phyloP scores from a whole-genome alignment of 2,797 vertebrate species.

The Pachyuromys duprasi region DNA sequence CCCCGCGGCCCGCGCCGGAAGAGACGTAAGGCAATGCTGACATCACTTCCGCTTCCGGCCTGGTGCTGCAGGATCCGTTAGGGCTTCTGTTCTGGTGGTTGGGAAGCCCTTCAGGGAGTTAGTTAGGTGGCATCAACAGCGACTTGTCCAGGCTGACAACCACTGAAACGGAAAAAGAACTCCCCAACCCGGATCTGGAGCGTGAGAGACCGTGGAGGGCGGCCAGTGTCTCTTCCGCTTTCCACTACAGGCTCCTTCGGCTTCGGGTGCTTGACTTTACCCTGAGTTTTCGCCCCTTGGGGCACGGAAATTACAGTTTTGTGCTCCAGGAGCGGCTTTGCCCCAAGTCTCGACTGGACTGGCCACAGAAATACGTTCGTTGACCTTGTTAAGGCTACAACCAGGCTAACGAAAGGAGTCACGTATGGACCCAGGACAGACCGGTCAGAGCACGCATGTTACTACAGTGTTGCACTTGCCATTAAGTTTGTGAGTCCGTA shows the following conservation, averaged over 20 bases:
- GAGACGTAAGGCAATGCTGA: neutral
- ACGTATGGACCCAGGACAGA: neutral
- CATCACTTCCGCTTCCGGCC: neutral
- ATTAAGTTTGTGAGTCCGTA: neutral
- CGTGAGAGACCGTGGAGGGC: neutral
- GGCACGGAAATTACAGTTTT: neutral
- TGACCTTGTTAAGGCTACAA: neutral
- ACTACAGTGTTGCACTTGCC: neutral
- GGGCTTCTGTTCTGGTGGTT: neutral
- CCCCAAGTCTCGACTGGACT: neutral
- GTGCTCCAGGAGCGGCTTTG: neutral
- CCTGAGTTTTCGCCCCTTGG: neutral
- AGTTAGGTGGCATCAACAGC: neutral
- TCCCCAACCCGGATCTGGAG: neutral
- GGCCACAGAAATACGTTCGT: neutral
- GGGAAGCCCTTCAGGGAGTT: too few relatives aligned
- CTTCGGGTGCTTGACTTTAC: neutral
- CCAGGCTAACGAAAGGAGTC: neutral
- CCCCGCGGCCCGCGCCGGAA: neutral
- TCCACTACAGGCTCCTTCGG: neutral
- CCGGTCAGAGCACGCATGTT: too few relatives aligned
- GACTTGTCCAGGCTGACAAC: neutral
- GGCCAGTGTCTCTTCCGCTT: neutral
- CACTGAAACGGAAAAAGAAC: neutral
- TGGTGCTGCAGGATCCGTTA: accelerated